Base-by-base conservation (phyloP, 1,140 invertebrate genomes). In the Eupristina koningsbergeri region DNA sequence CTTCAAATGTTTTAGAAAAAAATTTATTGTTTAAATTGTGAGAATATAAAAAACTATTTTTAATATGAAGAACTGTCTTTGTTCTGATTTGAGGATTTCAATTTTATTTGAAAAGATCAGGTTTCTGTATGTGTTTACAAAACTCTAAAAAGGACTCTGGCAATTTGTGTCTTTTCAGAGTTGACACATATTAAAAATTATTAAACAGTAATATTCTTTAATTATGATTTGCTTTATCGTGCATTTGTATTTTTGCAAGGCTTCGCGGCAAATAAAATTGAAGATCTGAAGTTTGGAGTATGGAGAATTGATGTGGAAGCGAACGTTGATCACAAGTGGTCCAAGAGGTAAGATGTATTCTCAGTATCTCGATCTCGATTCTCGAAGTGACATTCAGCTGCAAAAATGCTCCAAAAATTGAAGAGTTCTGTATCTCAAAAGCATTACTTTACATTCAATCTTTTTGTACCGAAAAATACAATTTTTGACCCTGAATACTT, bases 301-400 rank as follows among this genome's bases (percentile, higher is more conserved):
- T 83, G 81, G 53, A 78, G 81, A 63, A 82, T 79, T 84, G 82
- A 84, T 74, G 82, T 84, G 31, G 78, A 78, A 83, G 75, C 41
- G 47, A 84, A 84, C 83, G 83, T 84, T 84, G 83, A 80, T 75
- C 78, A 80, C 78, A 80, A 80, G 83, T 76, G 74, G 78, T 80
- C 83, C 83, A 84, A 80, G 78, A 75, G 67, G 76, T 45, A 80
- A 84, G 69, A 75, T 67, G 78, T 75, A 84, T 74, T 84, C 69
- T 79, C 71, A 80, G 45, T 83, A 73, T 80, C 83, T 84, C 73
- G 58, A 84, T 41, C 76, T 84, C 69, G 73, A 80, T 80, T 41
- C 76, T 84, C 69, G 73, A 80, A 80, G 77, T 75, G 80, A 84
- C 45, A 84, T 61, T 50, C 78, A 76, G 75, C 83, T 75, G 78